Percentiles rank a stretch among this genome's conserved stretches.
These are phyloP conservation scores for Gopherus evgoodei DNA, from an alignment of 2,113 vertebrate species.

Conservation along the genomic window DNA sequence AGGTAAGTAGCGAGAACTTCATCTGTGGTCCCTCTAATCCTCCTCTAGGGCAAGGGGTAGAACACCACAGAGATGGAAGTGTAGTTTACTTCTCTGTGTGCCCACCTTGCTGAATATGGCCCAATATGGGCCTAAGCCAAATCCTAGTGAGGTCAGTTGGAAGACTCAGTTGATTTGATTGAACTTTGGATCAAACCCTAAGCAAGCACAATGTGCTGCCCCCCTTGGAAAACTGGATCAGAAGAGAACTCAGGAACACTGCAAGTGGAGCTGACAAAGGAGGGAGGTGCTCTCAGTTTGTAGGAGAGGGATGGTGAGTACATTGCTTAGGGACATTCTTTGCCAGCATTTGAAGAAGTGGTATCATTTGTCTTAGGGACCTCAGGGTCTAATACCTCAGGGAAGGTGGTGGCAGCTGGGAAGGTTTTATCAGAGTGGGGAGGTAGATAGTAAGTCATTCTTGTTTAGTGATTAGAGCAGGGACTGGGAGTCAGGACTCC, in stretches of 20 bases:
- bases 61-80: background rate
- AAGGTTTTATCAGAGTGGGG: background rate
- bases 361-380: background rate
- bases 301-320: background rate
- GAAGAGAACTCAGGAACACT: background rate
- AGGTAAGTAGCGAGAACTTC: background rate
- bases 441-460: background rate
- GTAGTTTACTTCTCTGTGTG: background rate
- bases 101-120: background rate
- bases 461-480: background rate
- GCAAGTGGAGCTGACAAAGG: background rate
- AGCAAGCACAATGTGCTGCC: background rate
- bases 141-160: background rate
- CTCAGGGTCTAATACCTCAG: background rate
- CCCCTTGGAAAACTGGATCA: background rate
- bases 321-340: background rate
- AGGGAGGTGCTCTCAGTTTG: background rate
- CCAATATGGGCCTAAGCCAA: background rate
- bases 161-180: background rate
- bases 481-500: background rate
- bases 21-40: background rate
- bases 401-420: background rate
- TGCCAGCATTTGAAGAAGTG: background rate
- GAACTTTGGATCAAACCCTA: background rate
- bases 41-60: background rate